Base-by-base conservation (phyloP, 1,140 invertebrate genomes). In the Cryptotermes secundus region DNA sequence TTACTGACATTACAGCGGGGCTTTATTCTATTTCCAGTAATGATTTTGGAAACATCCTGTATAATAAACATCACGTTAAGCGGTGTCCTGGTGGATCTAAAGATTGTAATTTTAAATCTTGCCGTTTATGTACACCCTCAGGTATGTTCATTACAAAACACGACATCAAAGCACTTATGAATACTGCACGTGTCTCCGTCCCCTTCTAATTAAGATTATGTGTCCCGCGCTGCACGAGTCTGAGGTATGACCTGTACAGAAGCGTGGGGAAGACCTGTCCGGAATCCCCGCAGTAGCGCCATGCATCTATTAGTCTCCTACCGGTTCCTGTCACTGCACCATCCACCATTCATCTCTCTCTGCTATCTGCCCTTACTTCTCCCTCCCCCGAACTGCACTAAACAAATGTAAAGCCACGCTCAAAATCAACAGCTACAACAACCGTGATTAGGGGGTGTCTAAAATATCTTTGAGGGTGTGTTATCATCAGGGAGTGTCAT, bases 321-420 rank as follows among this genome's bases (percentile, higher is more conserved):
- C 4, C 16, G 16, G 19, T 65, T n/a, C 59, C 59, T 65, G 59
- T 65, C 59, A 65, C 59, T 9, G 2, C 12, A 26, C 59, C 26
- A n/a, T n/a, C 59, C 59, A n/a, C 26, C n/a, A 65, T 65, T 65
- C 59, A 65, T 65, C 59, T n/a, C 59, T 65, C 59, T 65, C n/a
- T 65, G 26, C 59, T 31, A n/a, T 65, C 59, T 65, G 26, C 59
- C 6, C n/a, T 12, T 12, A 7, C 59, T 31, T 7, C 59, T 2
- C 12, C 59, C 26, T 31, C 1, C 59, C 59, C n/a, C n/a, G 24
- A 9, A 38, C 4, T 4, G 38, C 38, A n/a, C 59, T n/a, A 31
- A 26, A 65, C 59, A 31, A 65, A 65, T 65, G 59, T 65, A 65
- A n/a, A 65, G 59, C n/a, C 26, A 14, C 6, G 59, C 2, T 65